These are phyloP conservation scores for Sinopyrophorus schimmeli DNA, from an alignment of 2,888 invertebrate species.

Conservation along the genomic window DNA sequence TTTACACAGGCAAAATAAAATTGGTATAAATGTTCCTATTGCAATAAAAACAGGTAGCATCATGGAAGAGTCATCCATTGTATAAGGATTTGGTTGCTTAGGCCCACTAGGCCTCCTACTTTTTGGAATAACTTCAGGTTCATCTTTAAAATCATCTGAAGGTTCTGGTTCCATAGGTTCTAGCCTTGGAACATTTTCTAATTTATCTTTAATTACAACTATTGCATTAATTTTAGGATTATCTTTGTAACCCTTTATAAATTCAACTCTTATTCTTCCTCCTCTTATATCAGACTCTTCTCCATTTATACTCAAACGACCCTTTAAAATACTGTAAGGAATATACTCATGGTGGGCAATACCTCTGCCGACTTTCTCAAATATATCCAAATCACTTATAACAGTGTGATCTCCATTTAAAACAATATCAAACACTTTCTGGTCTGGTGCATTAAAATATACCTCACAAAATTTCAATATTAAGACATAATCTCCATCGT, in stretches of 20 bases:
- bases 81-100: conserved; percentile 89
- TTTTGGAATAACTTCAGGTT: conserved; percentile 72
- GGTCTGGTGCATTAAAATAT: conserved; percentile 90
- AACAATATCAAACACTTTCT: conserved; percentile 94
- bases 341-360: conserved; percentile 94
- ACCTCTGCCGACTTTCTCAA: conserved; percentile 88
- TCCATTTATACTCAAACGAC: conserved; percentile 75
- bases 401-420: conserved; percentile 92
- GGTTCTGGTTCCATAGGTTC: conserved; percentile 70
- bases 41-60: conserved; percentile 93
- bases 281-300: conserved; percentile 86
- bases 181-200: conserved; percentile 79
- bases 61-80: conserved; percentile 81
- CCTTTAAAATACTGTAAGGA: conserved; percentile 81
- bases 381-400: conserved; percentile 92
- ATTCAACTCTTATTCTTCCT: conserved; percentile 82
- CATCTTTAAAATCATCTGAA: conserved; percentile 59
- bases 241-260: conserved; percentile 90
- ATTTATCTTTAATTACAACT: conserved; percentile 82
- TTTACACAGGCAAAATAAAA: conserved; percentile 94
- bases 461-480: conserved; percentile 97
- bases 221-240: conserved; percentile 98
- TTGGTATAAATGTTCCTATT: conserved; percentile 92
- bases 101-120: conserved; percentile 82
- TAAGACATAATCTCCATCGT: conserved; percentile 90